Conservation (phyloP, 2,113 vertebrate genomes). For the Sapajus apella region DNA sequence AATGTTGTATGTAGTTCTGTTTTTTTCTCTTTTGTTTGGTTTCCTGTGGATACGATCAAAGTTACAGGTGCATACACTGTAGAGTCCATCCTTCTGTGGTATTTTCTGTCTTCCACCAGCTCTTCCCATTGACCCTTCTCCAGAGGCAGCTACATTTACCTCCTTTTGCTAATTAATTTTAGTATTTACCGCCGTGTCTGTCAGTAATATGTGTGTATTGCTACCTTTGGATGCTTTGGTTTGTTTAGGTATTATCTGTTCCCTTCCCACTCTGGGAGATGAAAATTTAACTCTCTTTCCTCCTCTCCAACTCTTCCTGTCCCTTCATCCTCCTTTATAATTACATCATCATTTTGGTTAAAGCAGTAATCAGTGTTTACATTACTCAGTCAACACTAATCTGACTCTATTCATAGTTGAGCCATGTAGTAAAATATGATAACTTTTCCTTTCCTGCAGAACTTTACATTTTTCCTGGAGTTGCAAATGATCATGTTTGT, state of each 20-base stretch:
- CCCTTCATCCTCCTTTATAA: neutral
- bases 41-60: neutral
- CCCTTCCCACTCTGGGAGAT: neutral
- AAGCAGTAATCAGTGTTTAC: neutral
- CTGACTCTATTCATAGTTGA: neutral
- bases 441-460: neutral
- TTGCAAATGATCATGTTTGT: neutral
- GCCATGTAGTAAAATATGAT: neutral
- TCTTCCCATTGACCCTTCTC: neutral
- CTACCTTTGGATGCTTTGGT: no score
- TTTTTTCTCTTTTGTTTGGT: neutral
- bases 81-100: fast-evolving
- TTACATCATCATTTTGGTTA: neutral
- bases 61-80: neutral
- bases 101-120: neutral
- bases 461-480: neutral
- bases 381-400: neutral
- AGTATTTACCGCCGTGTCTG: neutral
- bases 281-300: neutral
- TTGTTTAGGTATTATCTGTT: neutral
- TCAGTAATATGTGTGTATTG: fast-evolving
- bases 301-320: neutral
- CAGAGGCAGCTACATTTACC: neutral
- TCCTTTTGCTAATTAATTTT: neutral
- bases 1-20: neutral